Evolutionary conservation across 2,797 vertebrate species (phyloP).

Genomic region (Ispidina picta): DNA sequence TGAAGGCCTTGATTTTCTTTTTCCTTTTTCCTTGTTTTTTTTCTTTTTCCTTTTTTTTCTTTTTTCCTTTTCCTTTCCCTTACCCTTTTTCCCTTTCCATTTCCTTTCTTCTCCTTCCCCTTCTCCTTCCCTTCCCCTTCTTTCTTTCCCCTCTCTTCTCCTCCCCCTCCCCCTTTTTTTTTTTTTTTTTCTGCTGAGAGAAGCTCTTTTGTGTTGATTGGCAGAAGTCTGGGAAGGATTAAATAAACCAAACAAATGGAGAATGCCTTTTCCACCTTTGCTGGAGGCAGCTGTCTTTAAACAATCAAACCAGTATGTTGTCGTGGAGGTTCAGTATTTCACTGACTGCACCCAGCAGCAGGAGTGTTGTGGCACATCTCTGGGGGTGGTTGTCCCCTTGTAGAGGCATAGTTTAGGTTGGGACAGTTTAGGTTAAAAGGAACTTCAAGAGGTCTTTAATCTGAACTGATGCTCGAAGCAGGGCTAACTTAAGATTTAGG

Average conservation of each 20-base stretch:
- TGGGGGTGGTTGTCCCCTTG: neutral
- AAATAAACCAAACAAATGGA: constrained; percentile 29
- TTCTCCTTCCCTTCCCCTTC: neutral
- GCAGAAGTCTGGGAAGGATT: constrained; percentile 38
- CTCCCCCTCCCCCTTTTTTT: rapidly evolving
- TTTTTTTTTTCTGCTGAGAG: neutral
- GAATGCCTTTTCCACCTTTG: neutral
- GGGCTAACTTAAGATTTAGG: neutral
- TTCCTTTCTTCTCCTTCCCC: too few relatives aligned
- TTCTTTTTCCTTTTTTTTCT: too few relatives aligned
- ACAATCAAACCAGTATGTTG: neutral
- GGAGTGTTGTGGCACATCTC: neutral
- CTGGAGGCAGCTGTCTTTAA: constrained; percentile 51
- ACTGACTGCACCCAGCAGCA: neutral
- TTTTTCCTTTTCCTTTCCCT: neutral
- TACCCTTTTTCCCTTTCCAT: too few relatives aligned
- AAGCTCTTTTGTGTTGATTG: constrained; percentile 45
- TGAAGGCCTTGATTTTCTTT: neutral
- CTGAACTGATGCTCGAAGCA: neutral
- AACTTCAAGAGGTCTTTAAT: neutral
- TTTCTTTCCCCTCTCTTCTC: too few relatives aligned
- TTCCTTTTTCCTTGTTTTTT: too few relatives aligned
- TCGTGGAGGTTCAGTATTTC: neutral
- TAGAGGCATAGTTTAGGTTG: neutral
- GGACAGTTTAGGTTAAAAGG: neutral